Evolutionary conservation across 2,797 vertebrate species (phyloP), one percentile per base, ranked within the genome.

Genomic region (Lemur catta): DNA sequence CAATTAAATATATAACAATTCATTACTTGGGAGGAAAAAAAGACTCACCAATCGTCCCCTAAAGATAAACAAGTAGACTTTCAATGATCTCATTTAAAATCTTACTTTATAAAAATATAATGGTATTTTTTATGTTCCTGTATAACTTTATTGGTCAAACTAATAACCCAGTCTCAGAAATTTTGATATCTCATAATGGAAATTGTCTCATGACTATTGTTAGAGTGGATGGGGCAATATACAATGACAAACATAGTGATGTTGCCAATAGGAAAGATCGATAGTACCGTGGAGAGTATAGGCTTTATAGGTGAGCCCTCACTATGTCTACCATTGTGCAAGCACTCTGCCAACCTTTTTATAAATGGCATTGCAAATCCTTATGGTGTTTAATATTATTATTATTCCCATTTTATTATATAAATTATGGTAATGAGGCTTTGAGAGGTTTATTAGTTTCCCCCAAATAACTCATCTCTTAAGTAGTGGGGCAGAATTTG

Each of bases 1-100:
- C 91, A 97, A 93, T 98, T 98, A 98, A 96, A 96, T 91, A 95
- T 91, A 94, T 93, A 97, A 80, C 75, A 95, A 96, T 97, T 87
- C 86, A 97, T 97, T 97, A 94, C 75, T 82, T 80, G 43, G 6
- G 57, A 93, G 93, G 84, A 81, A 96, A 88, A 97, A 97, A 93
- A 96, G 61, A 95, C 93, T 97, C 61, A 72, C 35, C 35, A 91
- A 97, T 92, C 97, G n/a, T 89, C 48, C 91, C 93, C 84, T 94
- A 89, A 97, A 96, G 97, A 93, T 97, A 96, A 98, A 97, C 85
- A 97, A 90, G 72, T 57, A 91, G 33, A 82, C 43, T 92, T 95
- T 94, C 52, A 94, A 86, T 85, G 15, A 96, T 89, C 79, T 95
- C 75, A 91, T 82, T 97, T 97, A 96, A 97, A 96, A 95, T 94